Evolutionary conservation across 2,888 invertebrate genomes (phyloP).

Genomic region (Caenorhabditis sp.): DNA sequence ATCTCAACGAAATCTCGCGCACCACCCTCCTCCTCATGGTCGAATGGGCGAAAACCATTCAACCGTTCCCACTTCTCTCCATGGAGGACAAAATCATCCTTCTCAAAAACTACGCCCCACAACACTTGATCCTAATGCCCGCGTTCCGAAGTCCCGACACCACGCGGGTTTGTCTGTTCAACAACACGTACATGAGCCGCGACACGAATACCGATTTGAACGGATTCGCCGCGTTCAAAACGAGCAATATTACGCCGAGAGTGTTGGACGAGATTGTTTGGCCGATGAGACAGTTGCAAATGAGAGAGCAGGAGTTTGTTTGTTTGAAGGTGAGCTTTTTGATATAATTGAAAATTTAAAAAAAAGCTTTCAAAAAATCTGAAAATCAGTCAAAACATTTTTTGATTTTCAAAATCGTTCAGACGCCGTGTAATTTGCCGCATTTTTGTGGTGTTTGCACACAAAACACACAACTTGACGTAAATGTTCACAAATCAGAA

Average conservation of each 20-base stretch:
- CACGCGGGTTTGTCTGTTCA: slow-evolving; percentile 66
- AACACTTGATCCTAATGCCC: slow-evolving; percentile 70
- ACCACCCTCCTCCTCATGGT: slow-evolving; percentile 70
- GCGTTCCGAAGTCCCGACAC: slow-evolving; percentile 65
- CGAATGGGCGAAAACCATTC: slow-evolving; percentile 68
- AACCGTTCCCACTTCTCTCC: slow-evolving; percentile 65
- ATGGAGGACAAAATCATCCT: slow-evolving; percentile 69
- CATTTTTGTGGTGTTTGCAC: no score
- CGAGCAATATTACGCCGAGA: slow-evolving; percentile 65
- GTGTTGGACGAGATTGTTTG: slow-evolving; percentile 85
- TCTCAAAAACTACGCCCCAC: slow-evolving; percentile 70
- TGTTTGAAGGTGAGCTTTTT: slow-evolving; percentile 81
- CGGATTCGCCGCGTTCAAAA: slow-evolving; percentile 70
- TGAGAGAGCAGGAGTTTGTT: slow-evolving; percentile 97
- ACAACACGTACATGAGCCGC: slow-evolving; percentile 66
- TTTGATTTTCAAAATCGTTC: no score
- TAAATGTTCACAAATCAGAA: no score
- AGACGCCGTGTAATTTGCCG: no score
- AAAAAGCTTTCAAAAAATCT: no score
- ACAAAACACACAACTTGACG: no score
- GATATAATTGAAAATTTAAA: no score
- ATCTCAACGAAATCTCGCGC: slow-evolving; percentile 68
- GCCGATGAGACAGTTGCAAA: slow-evolving; percentile 91
- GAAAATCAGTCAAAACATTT: no score
- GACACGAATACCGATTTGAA: slow-evolving; percentile 58